Base-by-base conservation (phyloP, 92 coral and sea anemone genomes). In the Phymanthus crucifer region DNA sequence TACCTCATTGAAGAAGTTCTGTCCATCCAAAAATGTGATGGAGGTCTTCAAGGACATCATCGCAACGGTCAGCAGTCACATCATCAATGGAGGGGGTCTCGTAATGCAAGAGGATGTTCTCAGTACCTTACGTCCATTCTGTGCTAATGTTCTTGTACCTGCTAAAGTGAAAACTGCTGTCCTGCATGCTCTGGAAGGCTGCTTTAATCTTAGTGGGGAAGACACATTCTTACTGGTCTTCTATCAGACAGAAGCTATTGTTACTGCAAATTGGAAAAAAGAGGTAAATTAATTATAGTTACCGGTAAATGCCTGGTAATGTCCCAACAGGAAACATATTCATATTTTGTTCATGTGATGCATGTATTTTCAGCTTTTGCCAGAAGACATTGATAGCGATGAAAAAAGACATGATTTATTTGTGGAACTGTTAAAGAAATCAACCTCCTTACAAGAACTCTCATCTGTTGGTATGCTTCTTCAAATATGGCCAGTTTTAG, bases 231-330 rank as follows among this genome's bases (percentile, higher is more conserved):
- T 90, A 75, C 73, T 95, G 56, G 77, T 95, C 46, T 95, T 83
- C 75, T 90, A 91, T 81, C 98, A 95, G 80, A 95, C 97, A 17
- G 95, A 93, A 50, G 93, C 98, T 31, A 86, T 95, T 38, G 95
- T 95, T 31, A 83, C 89, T 50, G 86, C 90, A 10, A 87, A 85
- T 8, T 95, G 98, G 98, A 85, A 93, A 45, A 93, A 72, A 78
- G 85, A 90, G 87, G 98, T 94, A 83, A 77, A 84, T 37, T 43
- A 43, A 43, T 11, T 10, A 10, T 5, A 43, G 10, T 43, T 43
- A 10, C 16, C 48, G 18, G 48, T 9, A 43, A 43, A n/a, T n/a
- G n/a, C n/a, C 48, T 11, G 13, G 48, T 43, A 43, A 43, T 5
- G 14, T 2, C 10, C 14, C 48, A 0, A 11, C 45, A 38, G 10